Evolutionary conservation across 53 echinoderm and acorn worm genomes (phyloP), one percentile per base, ranked within the genome.

Genomic region (Paracentrotus lividus): DNA sequence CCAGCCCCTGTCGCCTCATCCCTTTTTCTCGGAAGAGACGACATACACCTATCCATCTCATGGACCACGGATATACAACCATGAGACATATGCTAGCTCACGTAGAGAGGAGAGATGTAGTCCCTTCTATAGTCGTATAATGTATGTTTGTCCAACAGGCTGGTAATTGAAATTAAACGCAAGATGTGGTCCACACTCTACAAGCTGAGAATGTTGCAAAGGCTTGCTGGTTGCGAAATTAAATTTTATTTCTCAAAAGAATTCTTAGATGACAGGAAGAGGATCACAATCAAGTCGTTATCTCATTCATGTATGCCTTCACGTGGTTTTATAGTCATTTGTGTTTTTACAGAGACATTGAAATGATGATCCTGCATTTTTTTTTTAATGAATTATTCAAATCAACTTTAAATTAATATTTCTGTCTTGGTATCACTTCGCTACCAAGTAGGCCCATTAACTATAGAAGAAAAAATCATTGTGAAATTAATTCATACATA

Each of bases 61-160:
- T n/a, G 47, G 26, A 8, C 45, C 81, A 81, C 47, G 81, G 47
- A 47, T 42, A 44, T 32, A 42, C 43, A 43, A 5, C n/a, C 24
- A 45, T 81, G 81, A 81, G 13, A 81, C 81, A 81, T 81, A 47
- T 81, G 81, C 47, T 81, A 81, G 44, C 47, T 44, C 81, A 81
- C 81, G 81, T 81, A 45, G 81, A 9, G 81, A 47, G 43, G 23
- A 47, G 24, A 16, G 12, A 26, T 81, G 47, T 47, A 81, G 49
- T 45, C 81, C 81, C 81, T 26, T 81, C 81, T 81, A 81, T 81
- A 47, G 81, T 49, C 9, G 47, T 81, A 43, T 16, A n/a, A 47
- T 81, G 81, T 81, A 47, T 81, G 49, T 47, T 81, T 81, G 81
- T 47, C 81, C 44, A 81, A 81, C 81, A 47, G 44, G 12, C 81